Base-by-base conservation (phyloP, 2,113 vertebrate genomes). In the Lophius piscatorius region DNA sequence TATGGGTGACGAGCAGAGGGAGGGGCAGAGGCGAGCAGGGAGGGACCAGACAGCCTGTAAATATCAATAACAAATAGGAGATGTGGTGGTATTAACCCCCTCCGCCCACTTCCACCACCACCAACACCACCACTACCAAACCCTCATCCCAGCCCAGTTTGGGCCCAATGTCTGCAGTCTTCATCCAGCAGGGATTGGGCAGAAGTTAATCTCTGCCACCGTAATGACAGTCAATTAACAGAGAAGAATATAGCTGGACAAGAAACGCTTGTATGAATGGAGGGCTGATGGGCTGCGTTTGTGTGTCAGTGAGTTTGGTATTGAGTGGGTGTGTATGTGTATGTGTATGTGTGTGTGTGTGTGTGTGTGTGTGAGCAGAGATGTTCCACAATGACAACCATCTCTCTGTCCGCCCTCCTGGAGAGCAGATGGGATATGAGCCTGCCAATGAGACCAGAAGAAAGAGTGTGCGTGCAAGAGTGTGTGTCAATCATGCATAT, bases 61-160 rank as follows among this genome's bases (percentile, higher is more conserved):
- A 92, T 91, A 92, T 90, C 90, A 92, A 92, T 91, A 92, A 91
- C 77, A 91, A 91, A 91, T 91, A 90, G 67, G 67, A 75, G 71
- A 84, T 49, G 71, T 74, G 64, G 47, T 9, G 59, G 76, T 50
- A 77, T 81, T 82, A 83, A 67, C 71, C 40, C 50, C 42, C 54
- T 13, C 38, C 50, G 24, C 40, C 56, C 59, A 48, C 22, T 61
- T 61, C 58, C 63, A 55, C 44, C 51, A 0, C 28, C 18, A 12
- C 70, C 50, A 58, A 6, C 16, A 18, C 29, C 29, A 31, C 29
- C 29, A 2, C 29, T 10, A 31, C 58, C 70, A 68, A 60, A 45
- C 62, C 73, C 52, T 51, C 55, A 56, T 58, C 64, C 59, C 48
- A 38, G 76, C 76, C 61, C 71, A 59, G 31, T 72, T 49, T 65